These are phyloP conservation scores for Andrena minutula DNA, from an alignment of 2,888 invertebrate genomes.

Conservation along the genomic window DNA sequence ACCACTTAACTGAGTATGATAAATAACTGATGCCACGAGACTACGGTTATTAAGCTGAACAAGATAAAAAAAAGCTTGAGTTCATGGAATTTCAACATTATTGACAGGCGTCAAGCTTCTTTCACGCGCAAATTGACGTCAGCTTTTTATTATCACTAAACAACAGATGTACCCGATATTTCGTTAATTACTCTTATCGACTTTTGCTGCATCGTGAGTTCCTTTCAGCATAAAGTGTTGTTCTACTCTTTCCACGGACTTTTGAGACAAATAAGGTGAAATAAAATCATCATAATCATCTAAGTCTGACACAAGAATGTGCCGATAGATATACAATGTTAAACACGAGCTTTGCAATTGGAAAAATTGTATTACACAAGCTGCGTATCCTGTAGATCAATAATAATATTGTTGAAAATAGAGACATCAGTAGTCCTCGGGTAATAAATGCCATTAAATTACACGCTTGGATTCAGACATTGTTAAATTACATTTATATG, in stretches of 20 bases:
- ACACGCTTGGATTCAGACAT: neutral
- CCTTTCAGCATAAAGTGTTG: too few relatives aligned
- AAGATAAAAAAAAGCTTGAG: neutral
- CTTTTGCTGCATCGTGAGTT: too few relatives aligned
- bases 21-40: slow-evolving; percentile 5
- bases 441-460: neutral
- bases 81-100: slow-evolving; percentile 27
- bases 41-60: neutral
- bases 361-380: too few relatives aligned
- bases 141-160: neutral
- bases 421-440: neutral
- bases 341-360: too few relatives aligned
- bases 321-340: too few relatives aligned
- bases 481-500: slow-evolving; percentile 20
- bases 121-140: neutral
- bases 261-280: neutral
- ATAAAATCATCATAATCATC: too few relatives aligned
- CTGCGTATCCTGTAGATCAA: neutral
- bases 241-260: neutral
- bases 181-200: too few relatives aligned
- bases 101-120: neutral
- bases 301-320: too few relatives aligned
- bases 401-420: neutral
- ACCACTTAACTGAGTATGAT: slow-evolving; percentile 14
- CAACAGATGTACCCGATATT: too few relatives aligned